phyloP scores from a whole-genome alignment of 1,140 invertebrate genomes.

The Tigriopus japonicus region DNA sequence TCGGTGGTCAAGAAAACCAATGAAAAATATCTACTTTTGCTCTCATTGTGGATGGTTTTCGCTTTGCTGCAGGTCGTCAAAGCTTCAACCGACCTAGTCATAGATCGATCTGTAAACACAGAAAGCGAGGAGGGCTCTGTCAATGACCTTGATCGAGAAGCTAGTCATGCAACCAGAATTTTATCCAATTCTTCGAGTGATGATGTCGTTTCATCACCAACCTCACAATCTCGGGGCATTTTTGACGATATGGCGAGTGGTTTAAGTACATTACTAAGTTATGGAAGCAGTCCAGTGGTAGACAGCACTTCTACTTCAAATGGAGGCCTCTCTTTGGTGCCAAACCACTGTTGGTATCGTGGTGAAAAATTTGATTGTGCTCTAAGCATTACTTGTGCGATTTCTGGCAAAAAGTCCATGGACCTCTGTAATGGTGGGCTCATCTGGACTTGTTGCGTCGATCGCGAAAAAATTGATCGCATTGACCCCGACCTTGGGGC shows the following conservation, averaged over 20 bases:
- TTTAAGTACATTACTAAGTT: neutral
- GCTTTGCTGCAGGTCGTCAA: too few species aligned
- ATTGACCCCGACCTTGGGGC: constrained; percentile 28
- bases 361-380: constrained; percentile 72
- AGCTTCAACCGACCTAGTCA: too few species aligned
- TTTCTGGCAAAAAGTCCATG: constrained; percentile 61
- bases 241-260: constrained; percentile 1
- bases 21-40: too few species aligned
- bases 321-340: constrained; percentile 52
- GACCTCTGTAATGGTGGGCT: constrained; percentile 81
- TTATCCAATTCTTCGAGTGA: too few species aligned
- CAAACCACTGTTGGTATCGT: constrained; percentile 69
- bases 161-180: too few species aligned
- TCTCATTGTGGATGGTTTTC: too few species aligned
- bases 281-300: neutral
- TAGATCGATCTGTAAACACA: too few species aligned
- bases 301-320: neutral
- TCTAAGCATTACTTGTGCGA: constrained; percentile 66
- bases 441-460: constrained; percentile 81
- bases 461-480: constrained; percentile 40
- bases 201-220: too few species aligned
- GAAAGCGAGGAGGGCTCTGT: too few species aligned
- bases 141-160: too few species aligned
- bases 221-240: neutral
- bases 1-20: too few species aligned